A percentile compares a stretch with the other conserved stretches of the same genome.
Conservation (phyloP, 2,888 invertebrate species). For the Acleris literana region DNA sequence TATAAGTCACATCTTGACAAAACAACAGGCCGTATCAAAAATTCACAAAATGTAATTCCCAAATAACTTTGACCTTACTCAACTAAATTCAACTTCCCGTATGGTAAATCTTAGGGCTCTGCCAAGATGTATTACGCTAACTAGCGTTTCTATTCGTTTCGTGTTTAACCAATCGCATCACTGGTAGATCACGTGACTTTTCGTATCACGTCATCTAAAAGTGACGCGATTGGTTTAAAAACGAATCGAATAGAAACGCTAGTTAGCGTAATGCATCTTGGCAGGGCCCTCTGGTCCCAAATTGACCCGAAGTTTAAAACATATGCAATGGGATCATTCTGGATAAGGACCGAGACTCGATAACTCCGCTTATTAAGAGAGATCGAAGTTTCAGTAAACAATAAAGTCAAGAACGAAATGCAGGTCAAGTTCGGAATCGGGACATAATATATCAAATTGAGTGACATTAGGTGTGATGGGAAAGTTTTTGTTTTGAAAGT, state of each 20-base stretch:
- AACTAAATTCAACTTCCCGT: constrained; percentile 17
- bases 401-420: constrained; percentile 6
- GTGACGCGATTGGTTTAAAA: too few species aligned
- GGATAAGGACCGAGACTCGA: constrained; percentile 6
- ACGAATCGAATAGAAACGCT: too few species aligned
- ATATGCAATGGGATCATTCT: constrained; percentile 26
- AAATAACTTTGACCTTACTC: constrained; percentile 17
- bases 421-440: constrained; percentile 7
- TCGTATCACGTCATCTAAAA: too few species aligned
- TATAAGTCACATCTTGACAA: too few species aligned
- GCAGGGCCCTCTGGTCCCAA: too few species aligned
- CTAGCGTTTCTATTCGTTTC: too few species aligned
- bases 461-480: neutral
- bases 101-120: constrained; percentile 6
- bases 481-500: too few species aligned
- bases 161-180: too few species aligned
- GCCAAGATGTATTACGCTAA: too few species aligned
- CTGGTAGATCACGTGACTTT: too few species aligned
- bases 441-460: neutral
- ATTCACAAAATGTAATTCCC: neutral
- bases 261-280: too few species aligned
- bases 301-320: constrained; percentile 16
- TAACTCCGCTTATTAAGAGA: constrained; percentile 20
- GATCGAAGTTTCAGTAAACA: constrained; percentile 28
- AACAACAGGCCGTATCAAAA: neutral